Evolutionary conservation across 1,140 invertebrate species (phyloP), one percentile per base, ranked within the genome.

Genomic region (Drosophila serrata): DNA sequence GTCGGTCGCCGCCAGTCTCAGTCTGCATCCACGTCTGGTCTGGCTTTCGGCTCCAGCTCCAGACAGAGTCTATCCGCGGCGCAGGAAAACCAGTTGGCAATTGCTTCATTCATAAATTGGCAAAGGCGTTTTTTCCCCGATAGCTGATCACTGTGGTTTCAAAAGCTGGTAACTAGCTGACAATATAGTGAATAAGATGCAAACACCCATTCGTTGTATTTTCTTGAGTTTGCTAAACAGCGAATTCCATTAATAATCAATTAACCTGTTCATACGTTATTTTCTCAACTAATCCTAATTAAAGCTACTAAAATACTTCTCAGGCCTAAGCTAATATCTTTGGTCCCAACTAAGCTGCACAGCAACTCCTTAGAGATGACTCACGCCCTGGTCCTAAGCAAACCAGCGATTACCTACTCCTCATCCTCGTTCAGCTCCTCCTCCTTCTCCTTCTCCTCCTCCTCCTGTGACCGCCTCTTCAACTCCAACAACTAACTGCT

Each of bases 401-500:
- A 29, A 42, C 31, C 48, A 29, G 19, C 31, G 42, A 69, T 46
- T 48, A 35, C 51, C 68, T 48, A 55, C 51, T 70, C 68, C 35
- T 58, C 51, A 31, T 27, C 40, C 35, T 29, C 51, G 40, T 35
- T 40, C 37, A 58, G 40, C 35, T 19, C 65, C 40, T 39, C 39
- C 46, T 40, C 31, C 64, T 35, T 29, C 37, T 72, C n/a, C n/a
- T n/a, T n/a, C n/a, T n/a, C n/a, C 33, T 49, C 17, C 46, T 40
- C 31, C 64, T 35, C 35, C 37, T 72, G 67, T 49, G 51, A 40
- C 65, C 68, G 68, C 65, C 68, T 72, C 69, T 72, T 29, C 53
- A 72, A 56, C 65, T 84, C 56, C 78, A 75, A 81, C 82, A 87
- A 87, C 80, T 70, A 79, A 53, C 86, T 90, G 85, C 78, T 88